Base-by-base conservation (phyloP, 2,113 vertebrate species). In the Ifrita kowaldi region DNA sequence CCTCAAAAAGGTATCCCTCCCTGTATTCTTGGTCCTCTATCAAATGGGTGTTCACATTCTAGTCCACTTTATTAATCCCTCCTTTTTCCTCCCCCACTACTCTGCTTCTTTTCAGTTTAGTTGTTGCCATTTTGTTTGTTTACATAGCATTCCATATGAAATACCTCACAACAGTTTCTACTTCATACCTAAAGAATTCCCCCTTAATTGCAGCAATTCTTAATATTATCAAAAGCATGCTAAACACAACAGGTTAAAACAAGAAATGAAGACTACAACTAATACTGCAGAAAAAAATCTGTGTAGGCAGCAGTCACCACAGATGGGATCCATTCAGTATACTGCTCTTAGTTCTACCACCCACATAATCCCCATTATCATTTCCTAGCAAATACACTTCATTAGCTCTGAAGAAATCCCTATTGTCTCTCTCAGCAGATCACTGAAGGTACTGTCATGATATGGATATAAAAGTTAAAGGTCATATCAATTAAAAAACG, bases 171-270 rank as follows among this genome's bases (percentile, higher is more conserved):
- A 76, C 46, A 84, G 18, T 88, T 87, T 73, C 75, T 89, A 46
- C 35, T 84, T 67, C 56, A 62, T 93, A 82, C 68, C 76, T 70
- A 14, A 89, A 94, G 46, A 96, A 95, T 94, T 95, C 65, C 62
- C 35, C 83, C 41, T 63, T 94, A 94, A 96, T 78, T 91, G 76
- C 71, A 69, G 56, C 32, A 83, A 70, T 77, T 76, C 89, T 94
- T 68, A 90, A 6, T 69, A 87, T 75, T 82, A 95, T 90, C 94
- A 80, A 76, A 88, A 87, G 92, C 53, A 95, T 87, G 81, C 78
- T 95, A 96, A 94, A 92, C 89, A 87, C 62, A 91, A 74, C 87
- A 96, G 59, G 93, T 97, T 95, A 96, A 87, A 92, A 95, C 94
- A 96, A 91, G 95, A 96, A 96, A 92, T 76, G 33, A 96, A 94